Conservation (phyloP, 1,140 invertebrate genomes). For the Ylistrum balloti region DNA sequence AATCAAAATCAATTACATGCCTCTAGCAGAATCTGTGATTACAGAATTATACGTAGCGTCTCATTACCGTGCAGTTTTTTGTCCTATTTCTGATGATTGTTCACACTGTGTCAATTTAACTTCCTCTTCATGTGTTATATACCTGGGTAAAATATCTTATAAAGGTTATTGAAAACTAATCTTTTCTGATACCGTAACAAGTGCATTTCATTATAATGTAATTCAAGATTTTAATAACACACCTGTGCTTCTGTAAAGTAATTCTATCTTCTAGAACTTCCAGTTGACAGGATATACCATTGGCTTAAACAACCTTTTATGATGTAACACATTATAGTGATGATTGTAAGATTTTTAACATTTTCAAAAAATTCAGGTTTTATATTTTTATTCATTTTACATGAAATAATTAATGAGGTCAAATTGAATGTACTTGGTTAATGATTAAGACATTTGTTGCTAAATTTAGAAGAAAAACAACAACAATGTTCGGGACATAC, state of each 20-base stretch:
- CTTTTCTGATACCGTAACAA: background rate
- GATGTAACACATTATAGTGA: too few species aligned
- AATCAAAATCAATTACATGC: conserved; percentile 7
- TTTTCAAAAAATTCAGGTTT: too few species aligned
- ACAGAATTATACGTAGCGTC: background rate
- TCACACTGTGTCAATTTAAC: background rate
- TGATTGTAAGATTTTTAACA: too few species aligned
- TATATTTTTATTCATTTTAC: too few species aligned
- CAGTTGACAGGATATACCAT: too few species aligned
- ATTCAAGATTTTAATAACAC: background rate
- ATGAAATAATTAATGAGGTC: too few species aligned
- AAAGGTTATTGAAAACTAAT: background rate
- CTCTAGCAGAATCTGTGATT: background rate
- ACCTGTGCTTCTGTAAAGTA: background rate
- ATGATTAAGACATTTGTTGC: too few species aligned
- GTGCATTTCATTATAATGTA: background rate
- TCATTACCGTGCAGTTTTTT: conserved; percentile 10
- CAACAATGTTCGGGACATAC: too few species aligned
- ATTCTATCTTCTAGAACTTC: background rate
- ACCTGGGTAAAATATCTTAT: background rate
- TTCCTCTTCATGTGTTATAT: background rate
- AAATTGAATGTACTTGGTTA: too few species aligned
- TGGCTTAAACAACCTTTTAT: too few species aligned
- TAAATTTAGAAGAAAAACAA: too few species aligned
- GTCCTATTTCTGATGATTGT: background rate